Percentiles rank a stretch among this genome's conserved stretches.
Evolutionary conservation across 2,797 vertebrate genomes (phyloP).

Genomic region (Bovichtus diacanthus): DNA sequence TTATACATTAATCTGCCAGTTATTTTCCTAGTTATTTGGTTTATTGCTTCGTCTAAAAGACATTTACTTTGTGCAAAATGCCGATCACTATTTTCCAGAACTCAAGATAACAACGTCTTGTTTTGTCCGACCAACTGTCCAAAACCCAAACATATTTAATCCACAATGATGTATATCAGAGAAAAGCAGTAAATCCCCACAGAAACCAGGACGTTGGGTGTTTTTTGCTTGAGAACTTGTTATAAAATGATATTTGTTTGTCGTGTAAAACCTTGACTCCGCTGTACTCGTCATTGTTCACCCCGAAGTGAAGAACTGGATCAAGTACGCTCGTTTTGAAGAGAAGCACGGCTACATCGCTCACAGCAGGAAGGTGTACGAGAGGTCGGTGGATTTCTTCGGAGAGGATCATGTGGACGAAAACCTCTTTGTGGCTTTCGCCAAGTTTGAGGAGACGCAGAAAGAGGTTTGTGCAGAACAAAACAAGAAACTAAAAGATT

Average conservation of each 20-base stretch:
- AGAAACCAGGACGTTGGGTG: neutral
- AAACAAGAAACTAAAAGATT: neutral
- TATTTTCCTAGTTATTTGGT: no score
- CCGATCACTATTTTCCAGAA: no score
- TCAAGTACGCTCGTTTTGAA: constrained; percentile 98
- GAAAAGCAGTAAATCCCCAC: no score
- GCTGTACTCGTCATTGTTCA: constrained; percentile 93
- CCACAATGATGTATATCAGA: neutral
- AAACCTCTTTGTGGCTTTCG: constrained; percentile 95
- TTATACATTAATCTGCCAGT: no score
- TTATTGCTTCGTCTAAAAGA: no score
- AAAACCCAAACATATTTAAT: no score
- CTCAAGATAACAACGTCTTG: neutral
- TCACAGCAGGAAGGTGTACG: constrained; percentile 92
- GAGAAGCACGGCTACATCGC: constrained; percentile 95
- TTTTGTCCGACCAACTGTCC: no score
- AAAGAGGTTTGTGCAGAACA: constrained; percentile 88
- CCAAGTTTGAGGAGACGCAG: constrained; percentile 96
- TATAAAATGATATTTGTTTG: neutral
- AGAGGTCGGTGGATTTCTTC: constrained; percentile 95
- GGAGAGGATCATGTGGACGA: constrained; percentile 95
- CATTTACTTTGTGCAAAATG: no score
- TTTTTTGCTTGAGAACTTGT: neutral
- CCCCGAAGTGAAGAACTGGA: constrained; percentile 98
- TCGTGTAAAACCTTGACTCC: constrained; percentile 75